Conservation (phyloP, 92 coral and sea anemone species). For the Palythoa heliodiscus region DNA sequence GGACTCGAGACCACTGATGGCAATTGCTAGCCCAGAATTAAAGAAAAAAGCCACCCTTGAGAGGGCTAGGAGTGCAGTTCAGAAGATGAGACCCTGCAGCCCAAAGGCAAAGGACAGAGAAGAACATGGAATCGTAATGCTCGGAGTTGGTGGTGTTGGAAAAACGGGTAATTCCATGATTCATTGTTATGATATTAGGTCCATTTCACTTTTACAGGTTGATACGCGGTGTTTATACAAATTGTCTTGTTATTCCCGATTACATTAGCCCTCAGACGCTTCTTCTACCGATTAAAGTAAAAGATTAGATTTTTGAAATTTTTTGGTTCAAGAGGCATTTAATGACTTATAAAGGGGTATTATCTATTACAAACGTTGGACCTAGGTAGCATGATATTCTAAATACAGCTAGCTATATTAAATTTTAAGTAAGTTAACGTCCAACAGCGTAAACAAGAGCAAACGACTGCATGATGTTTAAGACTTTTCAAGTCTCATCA, state of each 20-base stretch:
- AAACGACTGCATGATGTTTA: too few relatives aligned
- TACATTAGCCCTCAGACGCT: too few relatives aligned
- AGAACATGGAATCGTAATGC: conserved; percentile 79
- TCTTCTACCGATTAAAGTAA: too few relatives aligned
- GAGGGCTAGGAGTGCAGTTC: not conserved
- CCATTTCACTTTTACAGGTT: not conserved
- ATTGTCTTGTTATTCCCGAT: not conserved
- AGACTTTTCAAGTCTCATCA: not conserved
- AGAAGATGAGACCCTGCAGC: conserved; percentile 5
- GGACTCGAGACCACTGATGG: not conserved
- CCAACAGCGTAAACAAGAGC: too few relatives aligned
- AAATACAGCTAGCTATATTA: not conserved
- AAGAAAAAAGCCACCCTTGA: conserved; percentile 27
- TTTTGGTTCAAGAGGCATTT: too few relatives aligned
- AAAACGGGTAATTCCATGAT: conserved; percentile 73
- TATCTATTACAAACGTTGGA: too few relatives aligned
- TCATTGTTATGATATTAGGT: not conserved
- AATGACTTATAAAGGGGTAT: too few relatives aligned
- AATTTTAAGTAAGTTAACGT: not conserved
- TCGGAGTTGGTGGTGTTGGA: conserved; percentile 94
- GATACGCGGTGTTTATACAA: not conserved
- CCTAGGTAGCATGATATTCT: not conserved
- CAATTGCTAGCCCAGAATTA: conserved; percentile 8
- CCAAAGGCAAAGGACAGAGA: conserved; percentile 56
- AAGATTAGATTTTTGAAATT: too few relatives aligned